Percentiles rank a stretch among this genome's conserved stretches.
These are phyloP conservation scores for Phalanger gymnotis DNA, from an alignment of 2,797 vertebrate genomes.

Conservation along the genomic window DNA sequence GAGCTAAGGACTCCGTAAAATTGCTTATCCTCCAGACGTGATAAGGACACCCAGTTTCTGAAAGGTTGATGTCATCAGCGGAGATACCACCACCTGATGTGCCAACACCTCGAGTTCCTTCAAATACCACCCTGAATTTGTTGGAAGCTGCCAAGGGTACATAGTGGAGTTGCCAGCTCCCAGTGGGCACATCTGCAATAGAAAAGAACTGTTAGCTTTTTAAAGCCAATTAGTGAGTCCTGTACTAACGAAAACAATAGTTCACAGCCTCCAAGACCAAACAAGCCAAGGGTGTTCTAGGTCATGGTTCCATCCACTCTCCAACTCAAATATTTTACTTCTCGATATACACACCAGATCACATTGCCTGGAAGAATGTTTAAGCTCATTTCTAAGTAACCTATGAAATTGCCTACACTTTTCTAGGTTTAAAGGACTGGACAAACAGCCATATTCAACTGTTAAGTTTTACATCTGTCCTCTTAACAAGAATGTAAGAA, in stretches of 20 bases:
- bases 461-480: not conserved
- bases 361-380: not conserved
- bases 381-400: not conserved
- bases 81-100: slow-evolving; percentile 89
- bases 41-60: slow-evolving; percentile 93
- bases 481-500: not conserved
- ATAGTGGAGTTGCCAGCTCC: slow-evolving; percentile 91
- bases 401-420: not conserved
- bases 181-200: slow-evolving; percentile 82
- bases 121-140: slow-evolving; percentile 92
- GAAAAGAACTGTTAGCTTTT: slow-evolving; percentile 42
- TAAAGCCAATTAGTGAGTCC: slow-evolving; percentile 1
- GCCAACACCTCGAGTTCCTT: slow-evolving; percentile 83
- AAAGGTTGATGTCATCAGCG: slow-evolving; percentile 94
- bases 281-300: not conserved
- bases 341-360: not conserved
- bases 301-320: not conserved
- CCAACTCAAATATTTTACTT: slow-evolving; percentile 24
- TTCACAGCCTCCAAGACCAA: not conserved
- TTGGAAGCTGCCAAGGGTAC: slow-evolving; percentile 85
- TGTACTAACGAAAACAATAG: not conserved
- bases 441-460: not conserved
- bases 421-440: not conserved
- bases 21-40: slow-evolving; percentile 92
- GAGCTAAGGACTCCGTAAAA: slow-evolving; percentile 84